These are phyloP conservation scores for Chrysomela aeneicollis DNA, from an alignment of 2,888 invertebrate species.

Conservation along the genomic window DNA sequence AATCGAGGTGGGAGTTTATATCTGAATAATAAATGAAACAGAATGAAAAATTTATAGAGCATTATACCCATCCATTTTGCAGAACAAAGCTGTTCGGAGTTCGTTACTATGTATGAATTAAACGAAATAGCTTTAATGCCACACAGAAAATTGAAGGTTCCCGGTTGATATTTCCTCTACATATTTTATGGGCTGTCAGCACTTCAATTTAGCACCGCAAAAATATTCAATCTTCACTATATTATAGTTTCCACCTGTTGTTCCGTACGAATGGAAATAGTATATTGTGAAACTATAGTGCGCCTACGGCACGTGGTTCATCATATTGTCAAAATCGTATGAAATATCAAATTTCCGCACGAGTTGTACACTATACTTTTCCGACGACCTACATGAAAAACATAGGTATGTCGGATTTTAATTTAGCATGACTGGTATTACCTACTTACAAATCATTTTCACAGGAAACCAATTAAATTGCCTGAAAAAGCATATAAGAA, in stretches of 20 bases:
- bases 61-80: background rate
- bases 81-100: background rate
- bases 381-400: too few species aligned
- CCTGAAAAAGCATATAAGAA: too few species aligned
- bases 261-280: background rate
- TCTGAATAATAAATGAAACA: background rate
- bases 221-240: slow-evolving; percentile 16
- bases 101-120: background rate
- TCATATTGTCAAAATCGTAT: too few species aligned
- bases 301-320: too few species aligned
- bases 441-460: too few species aligned
- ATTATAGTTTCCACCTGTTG: slow-evolving; percentile 14
- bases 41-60: background rate
- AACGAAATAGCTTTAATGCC: background rate
- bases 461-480: too few species aligned
- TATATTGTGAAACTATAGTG: too few species aligned
- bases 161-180: background rate
- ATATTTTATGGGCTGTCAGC: slow-evolving; percentile 10
- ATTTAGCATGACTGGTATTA: too few species aligned
- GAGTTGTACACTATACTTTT: too few species aligned
- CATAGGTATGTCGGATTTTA: too few species aligned
- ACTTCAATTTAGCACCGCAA: background rate
- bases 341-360: too few species aligned
- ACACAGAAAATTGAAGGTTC: background rate
- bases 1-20: background rate